phyloP scores from a whole-genome alignment of 2,797 vertebrate genomes.

The Poecilia wingei region DNA sequence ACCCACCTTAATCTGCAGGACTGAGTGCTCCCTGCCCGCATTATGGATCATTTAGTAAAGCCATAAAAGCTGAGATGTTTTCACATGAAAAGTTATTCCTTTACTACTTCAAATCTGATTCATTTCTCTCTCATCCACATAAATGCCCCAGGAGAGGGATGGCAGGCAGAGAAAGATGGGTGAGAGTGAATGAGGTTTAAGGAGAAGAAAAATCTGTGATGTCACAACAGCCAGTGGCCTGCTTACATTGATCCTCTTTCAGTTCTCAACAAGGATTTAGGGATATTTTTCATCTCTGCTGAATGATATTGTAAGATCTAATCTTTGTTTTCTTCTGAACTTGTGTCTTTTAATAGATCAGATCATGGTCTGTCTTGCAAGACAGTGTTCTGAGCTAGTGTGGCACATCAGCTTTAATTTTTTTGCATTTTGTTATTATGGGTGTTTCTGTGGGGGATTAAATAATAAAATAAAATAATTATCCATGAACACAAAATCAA shows the following conservation, averaged over 20 bases:
- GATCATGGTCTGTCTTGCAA: conserved; percentile 53
- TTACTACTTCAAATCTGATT: conserved; percentile 78
- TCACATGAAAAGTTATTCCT: conserved; percentile 86
- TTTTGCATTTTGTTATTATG: conserved; percentile 8
- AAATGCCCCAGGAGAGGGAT: conserved; percentile 62
- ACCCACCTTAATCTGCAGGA: conserved; percentile 73
- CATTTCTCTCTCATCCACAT: conserved; percentile 73
- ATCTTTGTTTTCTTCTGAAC: conserved; percentile 56
- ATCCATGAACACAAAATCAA: background rate
- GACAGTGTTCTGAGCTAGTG: conserved; percentile 22
- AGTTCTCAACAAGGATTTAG: conserved; percentile 70
- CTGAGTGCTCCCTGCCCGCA: conserved; percentile 74
- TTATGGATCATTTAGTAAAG: conserved; percentile 86
- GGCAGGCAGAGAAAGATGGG: conserved; percentile 23
- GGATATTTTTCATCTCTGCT: conserved; percentile 57
- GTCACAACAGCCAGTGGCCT: conserved; percentile 81
- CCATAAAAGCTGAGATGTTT: conserved; percentile 84
- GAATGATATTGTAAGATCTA: conserved; percentile 62
- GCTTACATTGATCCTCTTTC: conserved; percentile 70
- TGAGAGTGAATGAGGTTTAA: conserved; percentile 54
- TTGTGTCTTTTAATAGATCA: conserved; percentile 45
- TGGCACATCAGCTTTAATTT: conserved; percentile 23
- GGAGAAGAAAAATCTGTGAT: conserved; percentile 62
- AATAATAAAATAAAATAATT: background rate
- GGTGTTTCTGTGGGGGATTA: background rate